Base-by-base conservation (phyloP, 2,888 invertebrate species). In the Apamea epomidion region DNA sequence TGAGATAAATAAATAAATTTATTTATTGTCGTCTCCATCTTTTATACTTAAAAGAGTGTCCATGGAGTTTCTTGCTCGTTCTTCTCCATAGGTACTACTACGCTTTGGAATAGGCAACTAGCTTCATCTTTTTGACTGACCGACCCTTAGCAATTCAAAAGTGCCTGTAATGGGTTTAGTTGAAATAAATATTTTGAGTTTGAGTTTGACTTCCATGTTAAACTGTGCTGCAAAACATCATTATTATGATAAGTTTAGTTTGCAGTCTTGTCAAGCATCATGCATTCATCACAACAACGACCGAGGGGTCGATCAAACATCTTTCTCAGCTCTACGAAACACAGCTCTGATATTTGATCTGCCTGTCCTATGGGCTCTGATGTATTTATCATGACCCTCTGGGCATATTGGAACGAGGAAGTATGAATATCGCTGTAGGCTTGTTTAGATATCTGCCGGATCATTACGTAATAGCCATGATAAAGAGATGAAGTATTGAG, bases 301-400 rank as follows among this genome's bases (percentile, higher is more conserved):
- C 67, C 54, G 21, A n/a, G 32, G 42, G 70, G 65, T 78, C 78
- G 29, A 72, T 64, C 62, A 58, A 48, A 16, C 42, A 62, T 75
- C 80, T 65, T 25, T 58, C 51, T 54, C 48, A 62, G 64, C 32
- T 64, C n/a, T 72, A 54, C 37, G 6, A 65, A 78, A 78, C 65
- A 67, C 80, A 54, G 75, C 48, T 60, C 70, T 60, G 87, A 84
- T 85, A 85, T 84, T 85, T 80, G 85, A 85, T 87, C 84, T 75
- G 32, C 58, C 73, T 74, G 62, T 86, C 37, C 32, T 71, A 65
- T 79, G 37, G 73, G 58, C 65, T 81, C 69, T 72, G 71, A 76
- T 71, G 51, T 84, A 87, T 76, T 80, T 87, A 85, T 85, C 85
- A 71, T 18, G 45, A 80, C 71, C 81, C 85, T 67, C 32, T 25